Percentiles rank a stretch among this genome's conserved stretches.
These are phyloP conservation scores for Heteromyza rotundicornis DNA, from an alignment of 2,888 invertebrate genomes.

Conservation along the genomic window DNA sequence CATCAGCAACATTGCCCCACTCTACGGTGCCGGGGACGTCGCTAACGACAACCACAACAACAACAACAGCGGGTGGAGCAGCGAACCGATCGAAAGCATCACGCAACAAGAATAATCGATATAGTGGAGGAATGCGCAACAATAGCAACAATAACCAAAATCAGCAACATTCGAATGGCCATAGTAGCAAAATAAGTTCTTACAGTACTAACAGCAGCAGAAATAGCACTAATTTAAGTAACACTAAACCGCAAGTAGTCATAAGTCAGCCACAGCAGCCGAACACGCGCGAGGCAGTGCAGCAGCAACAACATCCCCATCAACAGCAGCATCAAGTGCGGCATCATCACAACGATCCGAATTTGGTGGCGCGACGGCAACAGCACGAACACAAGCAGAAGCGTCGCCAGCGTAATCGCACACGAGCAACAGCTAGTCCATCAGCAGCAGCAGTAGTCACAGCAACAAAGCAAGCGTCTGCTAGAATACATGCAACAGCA, in stretches of 20 bases:
- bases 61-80: slow-evolving; percentile 26
- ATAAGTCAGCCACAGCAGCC: slow-evolving; percentile 31
- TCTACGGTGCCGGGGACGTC: slow-evolving; percentile 28
- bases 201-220: slow-evolving; percentile 36
- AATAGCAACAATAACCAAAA: slow-evolving; percentile 36
- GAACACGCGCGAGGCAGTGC: slow-evolving; percentile 35
- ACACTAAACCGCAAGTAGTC: slow-evolving; percentile 44
- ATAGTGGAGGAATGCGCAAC: slow-evolving; percentile 44
- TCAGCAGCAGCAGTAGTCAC: slow-evolving; percentile 23
- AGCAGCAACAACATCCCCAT: slow-evolving; percentile 39
- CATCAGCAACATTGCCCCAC: slow-evolving; percentile 33
- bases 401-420: slow-evolving; percentile 43
- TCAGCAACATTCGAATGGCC: slow-evolving; percentile 39
- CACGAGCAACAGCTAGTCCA: slow-evolving; percentile 37
- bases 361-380: slow-evolving; percentile 51
- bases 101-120: slow-evolving; percentile 42
- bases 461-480: slow-evolving; percentile 24
- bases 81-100: slow-evolving; percentile 33
- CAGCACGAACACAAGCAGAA: slow-evolving; percentile 52
- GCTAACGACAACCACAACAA: slow-evolving; percentile 36
- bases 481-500: slow-evolving; percentile 23
- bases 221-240: slow-evolving; percentile 53
- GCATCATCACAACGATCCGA: slow-evolving; percentile 60
- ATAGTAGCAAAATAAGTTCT: slow-evolving; percentile 46
- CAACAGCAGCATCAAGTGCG: slow-evolving; percentile 56